Percentiles rank a stretch among this genome's conserved stretches.
These are phyloP conservation scores for Macrotus californicus DNA, from an alignment of 2,113 vertebrate species.

Conservation along the genomic window DNA sequence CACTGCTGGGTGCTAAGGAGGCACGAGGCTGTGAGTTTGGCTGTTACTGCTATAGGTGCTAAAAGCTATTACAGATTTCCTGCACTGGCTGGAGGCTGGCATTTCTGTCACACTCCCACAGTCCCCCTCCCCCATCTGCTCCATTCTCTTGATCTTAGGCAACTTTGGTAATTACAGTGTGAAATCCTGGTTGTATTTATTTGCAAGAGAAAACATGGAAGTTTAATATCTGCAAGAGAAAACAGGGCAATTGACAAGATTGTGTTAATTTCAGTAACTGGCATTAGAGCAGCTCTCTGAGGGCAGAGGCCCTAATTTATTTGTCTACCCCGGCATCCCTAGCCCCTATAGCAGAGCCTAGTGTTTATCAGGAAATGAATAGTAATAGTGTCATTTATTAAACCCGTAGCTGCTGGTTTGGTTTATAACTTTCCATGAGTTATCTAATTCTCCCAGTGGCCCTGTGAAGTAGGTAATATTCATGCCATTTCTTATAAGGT, in stretches of 20 bases:
- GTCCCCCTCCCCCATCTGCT: neutral
- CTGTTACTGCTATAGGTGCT: neutral
- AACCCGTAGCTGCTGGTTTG: neutral
- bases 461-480: neutral
- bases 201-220: neutral
- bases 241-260: neutral
- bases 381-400: neutral
- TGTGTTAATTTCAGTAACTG: neutral
- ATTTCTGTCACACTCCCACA: neutral
- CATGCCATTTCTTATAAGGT: neutral
- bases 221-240: neutral
- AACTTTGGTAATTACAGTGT: neutral
- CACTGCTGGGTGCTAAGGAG: neutral
- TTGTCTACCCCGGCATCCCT: neutral
- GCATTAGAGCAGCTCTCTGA: neutral
- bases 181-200: neutral
- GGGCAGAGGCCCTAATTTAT: neutral
- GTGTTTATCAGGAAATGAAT: neutral
- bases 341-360: neutral
- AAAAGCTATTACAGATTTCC: neutral
- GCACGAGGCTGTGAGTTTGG: neutral
- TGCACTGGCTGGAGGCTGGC: neutral
- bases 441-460: neutral
- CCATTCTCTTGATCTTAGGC: neutral
- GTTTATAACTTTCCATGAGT: neutral